Conservation (phyloP, 2,113 vertebrate genomes). For the Merops nubicus region DNA sequence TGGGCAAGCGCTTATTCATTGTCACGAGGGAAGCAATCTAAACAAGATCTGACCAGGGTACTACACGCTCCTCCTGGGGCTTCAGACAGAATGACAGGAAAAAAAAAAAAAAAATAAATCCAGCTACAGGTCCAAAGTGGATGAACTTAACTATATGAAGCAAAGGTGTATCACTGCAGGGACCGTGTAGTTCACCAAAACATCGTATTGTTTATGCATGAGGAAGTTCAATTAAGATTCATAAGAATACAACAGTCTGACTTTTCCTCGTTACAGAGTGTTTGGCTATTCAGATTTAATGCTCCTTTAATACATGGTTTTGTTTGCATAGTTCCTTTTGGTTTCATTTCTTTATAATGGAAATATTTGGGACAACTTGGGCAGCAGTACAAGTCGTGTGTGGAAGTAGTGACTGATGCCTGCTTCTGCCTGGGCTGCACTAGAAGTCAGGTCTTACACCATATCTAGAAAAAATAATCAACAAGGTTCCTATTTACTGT, state of each 20-base stretch:
- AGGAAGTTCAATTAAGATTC: background rate
- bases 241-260: background rate
- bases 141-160: background rate
- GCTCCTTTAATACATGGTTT: background rate
- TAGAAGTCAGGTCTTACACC: background rate
- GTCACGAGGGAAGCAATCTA: background rate
- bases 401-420: background rate
- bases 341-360: background rate
- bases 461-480: background rate
- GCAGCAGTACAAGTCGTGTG: background rate
- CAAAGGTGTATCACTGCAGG: background rate
- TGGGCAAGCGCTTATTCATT: accelerated
- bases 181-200: background rate
- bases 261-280: background rate
- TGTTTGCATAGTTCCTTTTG: background rate
- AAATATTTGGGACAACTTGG: accelerated
- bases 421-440: background rate
- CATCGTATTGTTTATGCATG: accelerated
- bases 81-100: background rate
- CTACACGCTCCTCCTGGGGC: accelerated
- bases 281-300: background rate
- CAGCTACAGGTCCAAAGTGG: background rate
- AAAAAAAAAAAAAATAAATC: background rate
- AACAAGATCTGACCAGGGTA: background rate
- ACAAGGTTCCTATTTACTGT: accelerated